phyloP scores from a whole-genome alignment of 2,888 invertebrate genomes.

The Napeogenes inachia region DNA sequence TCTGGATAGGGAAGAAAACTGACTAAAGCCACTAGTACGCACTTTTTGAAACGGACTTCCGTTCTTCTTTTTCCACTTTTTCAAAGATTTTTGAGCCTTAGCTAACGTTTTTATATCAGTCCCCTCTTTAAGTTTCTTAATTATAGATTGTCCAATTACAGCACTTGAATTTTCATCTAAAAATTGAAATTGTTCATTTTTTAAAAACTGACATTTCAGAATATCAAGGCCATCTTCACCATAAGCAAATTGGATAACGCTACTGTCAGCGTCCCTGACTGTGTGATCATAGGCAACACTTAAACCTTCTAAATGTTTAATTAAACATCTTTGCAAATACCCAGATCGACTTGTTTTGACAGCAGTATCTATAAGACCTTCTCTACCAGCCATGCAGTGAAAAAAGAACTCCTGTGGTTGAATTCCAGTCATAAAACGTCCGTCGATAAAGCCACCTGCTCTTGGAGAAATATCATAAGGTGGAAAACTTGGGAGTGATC shows the following conservation, averaged over 20 bases:
- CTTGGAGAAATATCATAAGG: slow-evolving; percentile 92
- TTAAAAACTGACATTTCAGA: slow-evolving; percentile 89
- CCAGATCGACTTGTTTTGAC: slow-evolving; percentile 99
- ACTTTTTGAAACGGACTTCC: slow-evolving; percentile 63
- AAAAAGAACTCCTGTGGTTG: slow-evolving; percentile 99
- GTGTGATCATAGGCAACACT: slow-evolving; percentile 95
- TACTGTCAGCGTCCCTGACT: slow-evolving; percentile 95
- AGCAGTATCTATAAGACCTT: slow-evolving; percentile 99
- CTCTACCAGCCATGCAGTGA: slow-evolving; percentile 99
- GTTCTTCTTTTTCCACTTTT: slow-evolving; percentile 79
- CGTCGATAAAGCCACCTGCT: slow-evolving; percentile 97
- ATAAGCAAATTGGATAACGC: slow-evolving; percentile 94
- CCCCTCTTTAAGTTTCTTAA: slow-evolving; percentile 78
- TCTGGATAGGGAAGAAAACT: slow-evolving; percentile 76
- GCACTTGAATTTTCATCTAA: slow-evolving; percentile 87
- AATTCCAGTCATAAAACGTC: slow-evolving; percentile 98
- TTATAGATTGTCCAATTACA: slow-evolving; percentile 76
- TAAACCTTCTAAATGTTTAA: slow-evolving; percentile 98
- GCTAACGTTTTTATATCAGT: slow-evolving; percentile 68
- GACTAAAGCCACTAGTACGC: slow-evolving; percentile 76
- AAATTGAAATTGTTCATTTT: slow-evolving; percentile 85
- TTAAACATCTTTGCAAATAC: slow-evolving; percentile 96
- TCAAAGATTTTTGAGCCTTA: slow-evolving; percentile 77
- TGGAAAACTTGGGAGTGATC: slow-evolving; percentile 93
- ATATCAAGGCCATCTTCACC: slow-evolving; percentile 97